Base-by-base conservation (phyloP, 2,113 vertebrate genomes). In the Balaenoptera acutorostrata region DNA sequence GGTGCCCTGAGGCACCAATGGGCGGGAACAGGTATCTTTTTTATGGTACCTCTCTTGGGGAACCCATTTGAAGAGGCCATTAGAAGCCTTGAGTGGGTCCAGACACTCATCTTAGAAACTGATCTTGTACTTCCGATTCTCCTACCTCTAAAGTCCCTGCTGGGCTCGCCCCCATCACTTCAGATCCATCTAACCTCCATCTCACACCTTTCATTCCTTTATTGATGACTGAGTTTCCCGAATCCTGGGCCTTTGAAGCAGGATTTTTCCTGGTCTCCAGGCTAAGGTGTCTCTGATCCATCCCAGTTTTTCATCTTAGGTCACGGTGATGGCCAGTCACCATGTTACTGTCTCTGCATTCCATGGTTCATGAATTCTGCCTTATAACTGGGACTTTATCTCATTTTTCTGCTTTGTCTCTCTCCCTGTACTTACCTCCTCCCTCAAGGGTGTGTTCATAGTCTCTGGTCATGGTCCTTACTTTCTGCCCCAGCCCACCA, bases 281-380 rank as follows among this genome's bases (percentile, higher is more conserved):
- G 8, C 6, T 83, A 8, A 4, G n/a, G 23, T 11, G 14, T 74
- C n/a, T 61, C 52, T 21, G 74, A n/a, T 0, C 2, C 11, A 20
- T 6, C 9, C 13, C 18, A 20, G 13, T 18, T 21, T 12, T 59
- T 61, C 39, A 6, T 84, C 29, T 68, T 4, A 1, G 25, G 15
- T 27, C 36, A 25, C 11, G 21, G 0, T 3, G 49, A 33, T 33
- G 27, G 55, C 46, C 2, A 2, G 55, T n/a, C 0, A 1, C 8
- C 1, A 3, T 20, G 27, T 15, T 15, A 33, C 17, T 5, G 6
- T 1, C 33, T n/a, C 29, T 21, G 2, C 29, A 5, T 81, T 82
- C n/a, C n/a, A 18, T 8, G 33, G 72, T 0, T 61, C 23, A 27
- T 2, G 5, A 25, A 69, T 13, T 44, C 63, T 71, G 49, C 14